Evolutionary conservation across 2,797 vertebrate species (phyloP).

Genomic region (Thaleichthys pacificus): DNA sequence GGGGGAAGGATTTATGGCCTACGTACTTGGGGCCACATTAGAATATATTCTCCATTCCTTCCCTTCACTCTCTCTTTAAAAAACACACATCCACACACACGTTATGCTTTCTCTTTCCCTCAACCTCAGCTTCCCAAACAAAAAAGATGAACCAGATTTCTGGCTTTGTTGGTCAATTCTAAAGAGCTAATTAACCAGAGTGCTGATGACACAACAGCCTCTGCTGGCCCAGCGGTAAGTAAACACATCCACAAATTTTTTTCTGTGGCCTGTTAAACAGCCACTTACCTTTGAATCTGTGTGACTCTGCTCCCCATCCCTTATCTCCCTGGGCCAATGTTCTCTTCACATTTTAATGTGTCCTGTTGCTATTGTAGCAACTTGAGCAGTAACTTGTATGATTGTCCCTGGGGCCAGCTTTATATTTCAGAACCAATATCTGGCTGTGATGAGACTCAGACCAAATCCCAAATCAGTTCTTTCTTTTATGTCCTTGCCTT

Average conservation of each 20-base stretch:
- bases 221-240: neutral
- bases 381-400: neutral
- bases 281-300: neutral
- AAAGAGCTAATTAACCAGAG: constrained; percentile 50
- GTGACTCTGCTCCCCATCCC: constrained; percentile 6
- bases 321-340: neutral
- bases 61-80: constrained; percentile 13
- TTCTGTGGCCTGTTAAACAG: constrained; percentile 1
- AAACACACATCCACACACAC: constrained; percentile 30
- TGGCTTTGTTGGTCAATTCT: constrained; percentile 53
- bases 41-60: constrained; percentile 52
- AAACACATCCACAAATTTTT: neutral
- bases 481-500: constrained; percentile 16
- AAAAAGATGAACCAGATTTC: constrained; percentile 48
- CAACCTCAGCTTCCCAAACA: constrained; percentile 31
- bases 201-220: constrained; percentile 22
- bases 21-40: constrained; percentile 55
- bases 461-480: no score
- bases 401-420: neutral
- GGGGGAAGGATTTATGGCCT: constrained; percentile 64
- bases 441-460: neutral
- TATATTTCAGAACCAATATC: constrained; percentile 16
- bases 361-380: neutral
- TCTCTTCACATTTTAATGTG: neutral
- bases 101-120: neutral